phyloP scores from a whole-genome alignment of 1,140 invertebrate species.

The Trichogramma pretiosum region DNA sequence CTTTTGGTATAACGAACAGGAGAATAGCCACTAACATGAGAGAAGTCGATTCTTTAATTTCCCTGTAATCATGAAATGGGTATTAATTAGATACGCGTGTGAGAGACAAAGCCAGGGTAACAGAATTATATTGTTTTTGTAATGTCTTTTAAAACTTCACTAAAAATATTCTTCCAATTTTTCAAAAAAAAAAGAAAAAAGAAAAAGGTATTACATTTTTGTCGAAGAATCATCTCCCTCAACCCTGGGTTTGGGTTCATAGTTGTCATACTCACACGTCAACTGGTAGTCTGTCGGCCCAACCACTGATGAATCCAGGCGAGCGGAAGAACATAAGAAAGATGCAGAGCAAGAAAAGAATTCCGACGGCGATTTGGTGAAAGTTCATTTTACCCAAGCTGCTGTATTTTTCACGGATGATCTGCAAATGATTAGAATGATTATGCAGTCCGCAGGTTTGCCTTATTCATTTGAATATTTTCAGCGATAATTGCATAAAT shows the following conservation, averaged over 20 bases:
- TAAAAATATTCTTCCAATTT: too few species aligned
- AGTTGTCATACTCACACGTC: constrained; percentile 43
- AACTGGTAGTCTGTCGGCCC: constrained; percentile 52
- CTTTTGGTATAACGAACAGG: constrained; percentile 69
- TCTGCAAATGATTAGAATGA: constrained; percentile 16
- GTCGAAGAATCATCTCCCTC: too few species aligned
- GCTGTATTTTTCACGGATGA: constrained; percentile 61
- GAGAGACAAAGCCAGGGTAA: too few species aligned
- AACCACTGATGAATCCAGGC: constrained; percentile 70
- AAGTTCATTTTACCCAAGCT: constrained; percentile 67
- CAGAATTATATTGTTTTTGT: background rate
- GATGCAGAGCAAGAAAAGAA: constrained; percentile 70
- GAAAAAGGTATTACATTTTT: too few species aligned
- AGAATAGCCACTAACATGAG: constrained; percentile 68
- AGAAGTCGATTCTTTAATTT: constrained; percentile 67
- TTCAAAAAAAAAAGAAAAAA: too few species aligned
- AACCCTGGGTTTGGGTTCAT: too few species aligned
- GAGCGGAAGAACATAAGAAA: constrained; percentile 76
- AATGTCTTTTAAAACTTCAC: too few species aligned
- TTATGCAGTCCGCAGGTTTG: too few species aligned
- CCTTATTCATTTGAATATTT: too few species aligned
- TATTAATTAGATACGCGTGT: too few species aligned
- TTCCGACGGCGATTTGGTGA: constrained; percentile 65
- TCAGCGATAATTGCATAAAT: too few species aligned
- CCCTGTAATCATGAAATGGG: constrained; percentile 35